A percentile compares a stretch with the other conserved stretches of the same genome.
Conservation (phyloP, 2,113 vertebrate species). For the Mystacornis crossleyi region DNA sequence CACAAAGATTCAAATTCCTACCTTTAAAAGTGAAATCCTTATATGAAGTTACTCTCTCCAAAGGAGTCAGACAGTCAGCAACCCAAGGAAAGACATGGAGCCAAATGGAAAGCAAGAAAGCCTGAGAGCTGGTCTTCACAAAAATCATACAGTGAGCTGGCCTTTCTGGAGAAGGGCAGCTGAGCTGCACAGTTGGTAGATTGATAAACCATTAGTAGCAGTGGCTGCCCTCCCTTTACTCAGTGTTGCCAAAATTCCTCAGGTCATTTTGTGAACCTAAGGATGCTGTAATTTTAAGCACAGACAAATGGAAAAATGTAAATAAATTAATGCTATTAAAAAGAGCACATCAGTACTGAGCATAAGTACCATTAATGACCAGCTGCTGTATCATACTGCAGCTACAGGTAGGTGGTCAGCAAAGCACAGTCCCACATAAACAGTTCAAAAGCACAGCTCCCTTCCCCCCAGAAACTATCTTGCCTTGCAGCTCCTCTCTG, state of each 20-base stretch:
- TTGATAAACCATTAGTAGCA: not conserved
- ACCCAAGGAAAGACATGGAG: not conserved
- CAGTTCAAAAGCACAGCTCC: not conserved
- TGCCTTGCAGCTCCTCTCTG: not conserved
- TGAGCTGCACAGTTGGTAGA: not conserved
- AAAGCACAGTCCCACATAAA: not conserved
- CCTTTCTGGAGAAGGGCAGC: not conserved
- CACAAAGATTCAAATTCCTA: conserved; percentile 4
- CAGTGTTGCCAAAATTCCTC: not conserved
- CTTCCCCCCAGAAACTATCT: not conserved
- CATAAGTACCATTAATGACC: not conserved
- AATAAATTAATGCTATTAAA: not conserved
- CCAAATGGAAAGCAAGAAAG: not conserved
- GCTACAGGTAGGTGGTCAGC: not conserved
- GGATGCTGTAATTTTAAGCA: not conserved
- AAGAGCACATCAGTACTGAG: not conserved
- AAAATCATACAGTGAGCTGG: not conserved
- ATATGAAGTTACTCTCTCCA: not conserved
- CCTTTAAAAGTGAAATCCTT: not conserved
- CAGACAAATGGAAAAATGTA: not conserved
- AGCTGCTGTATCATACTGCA: not conserved
- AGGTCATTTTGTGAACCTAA: not conserved
- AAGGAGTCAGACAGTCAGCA: not conserved
- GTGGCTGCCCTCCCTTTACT: not conserved
- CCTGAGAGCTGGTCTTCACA: not conserved